Evolutionary conservation across 2,888 invertebrate genomes (phyloP).

Genomic region (Gisinianus flammeolus): DNA sequence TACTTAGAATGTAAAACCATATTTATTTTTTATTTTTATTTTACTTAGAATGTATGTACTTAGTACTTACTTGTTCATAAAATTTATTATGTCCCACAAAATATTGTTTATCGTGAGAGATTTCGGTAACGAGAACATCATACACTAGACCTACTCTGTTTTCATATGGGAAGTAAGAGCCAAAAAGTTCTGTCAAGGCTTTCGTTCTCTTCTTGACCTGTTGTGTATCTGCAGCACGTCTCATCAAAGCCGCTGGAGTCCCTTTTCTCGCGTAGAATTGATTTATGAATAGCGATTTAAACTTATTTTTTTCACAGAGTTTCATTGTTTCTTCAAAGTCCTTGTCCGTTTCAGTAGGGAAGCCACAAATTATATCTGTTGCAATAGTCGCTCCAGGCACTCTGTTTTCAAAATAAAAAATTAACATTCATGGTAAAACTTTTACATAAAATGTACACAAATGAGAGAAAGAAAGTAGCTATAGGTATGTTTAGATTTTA

Average conservation of each 20-base stretch:
- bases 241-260: slow-evolving; percentile 93
- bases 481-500: slow-evolving; percentile 10
- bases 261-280: slow-evolving; percentile 97
- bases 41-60: slow-evolving; percentile 56
- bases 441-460: slow-evolving; percentile 6
- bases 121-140: slow-evolving; percentile 87
- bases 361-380: slow-evolving; percentile 98
- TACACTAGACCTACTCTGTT: slow-evolving; percentile 72
- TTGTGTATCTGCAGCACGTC: not conserved
- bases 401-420: slow-evolving; percentile 64
- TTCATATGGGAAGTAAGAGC: slow-evolving; percentile 83
- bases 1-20: not conserved
- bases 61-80: slow-evolving; percentile 76
- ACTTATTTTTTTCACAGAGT: slow-evolving; percentile 83
- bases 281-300: slow-evolving; percentile 95
- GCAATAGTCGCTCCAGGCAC: slow-evolving; percentile 92
- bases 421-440: slow-evolving; percentile 3
- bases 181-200: slow-evolving; percentile 72
- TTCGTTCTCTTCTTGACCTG: not conserved
- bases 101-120: slow-evolving; percentile 86
- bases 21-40: not conserved
- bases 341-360: slow-evolving; percentile 90
- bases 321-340: slow-evolving; percentile 88
- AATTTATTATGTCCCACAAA: slow-evolving; percentile 94
- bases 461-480: not conserved